Base-by-base conservation (phyloP, 2,113 vertebrate genomes). In the Lepidiolamprologus cunningtoni region DNA sequence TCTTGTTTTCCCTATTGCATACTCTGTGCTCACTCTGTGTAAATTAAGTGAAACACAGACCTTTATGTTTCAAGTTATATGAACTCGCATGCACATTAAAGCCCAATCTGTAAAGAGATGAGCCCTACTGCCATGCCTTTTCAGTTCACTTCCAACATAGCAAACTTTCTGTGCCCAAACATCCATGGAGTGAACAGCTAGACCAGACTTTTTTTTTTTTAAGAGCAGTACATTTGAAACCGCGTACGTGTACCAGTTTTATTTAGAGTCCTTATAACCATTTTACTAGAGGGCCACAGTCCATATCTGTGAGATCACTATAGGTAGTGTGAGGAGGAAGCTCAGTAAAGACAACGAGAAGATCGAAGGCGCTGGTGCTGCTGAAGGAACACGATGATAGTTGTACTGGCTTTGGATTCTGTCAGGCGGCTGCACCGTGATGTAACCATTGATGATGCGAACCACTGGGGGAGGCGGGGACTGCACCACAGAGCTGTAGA, bases 381-480 rank as follows among this genome's bases (percentile, higher is more conserved):
- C 94, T 26, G 95, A 21, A 1, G 5, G 80, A n/a, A 82, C 5
- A 2, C 94, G 94, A 42, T 93, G 94, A 66, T 90, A 87, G 58
- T 79, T 40, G 86, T 81, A 19, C 19, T 94, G 58, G 0, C 61
- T 91, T 82, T 73, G 90, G 83, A 23, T 79, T 55, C 87, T 66
- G 14, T 96, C 86, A 8, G 89, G 91, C 4, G 96, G 95, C 84
- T 97, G 93, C 0, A 97, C 94, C 0, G 97, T 96, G 90, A 97
- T 95, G 93, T 97, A 96, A 8, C 97, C 96, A 2, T 97, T 97
- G 81, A 97, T 96, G 90, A 97, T 95, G 53, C 93, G 96, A 52
- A 97, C 96, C 90, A 95, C 85, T 1, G 96, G 95, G 10, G 96
- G 96, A 57, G 93, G 96, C 0, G 96, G 95, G 19, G 97, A 94